Evolutionary conservation across 2,888 invertebrate species (phyloP).

Genomic region (Eueremaeus valkanovi): DNA sequence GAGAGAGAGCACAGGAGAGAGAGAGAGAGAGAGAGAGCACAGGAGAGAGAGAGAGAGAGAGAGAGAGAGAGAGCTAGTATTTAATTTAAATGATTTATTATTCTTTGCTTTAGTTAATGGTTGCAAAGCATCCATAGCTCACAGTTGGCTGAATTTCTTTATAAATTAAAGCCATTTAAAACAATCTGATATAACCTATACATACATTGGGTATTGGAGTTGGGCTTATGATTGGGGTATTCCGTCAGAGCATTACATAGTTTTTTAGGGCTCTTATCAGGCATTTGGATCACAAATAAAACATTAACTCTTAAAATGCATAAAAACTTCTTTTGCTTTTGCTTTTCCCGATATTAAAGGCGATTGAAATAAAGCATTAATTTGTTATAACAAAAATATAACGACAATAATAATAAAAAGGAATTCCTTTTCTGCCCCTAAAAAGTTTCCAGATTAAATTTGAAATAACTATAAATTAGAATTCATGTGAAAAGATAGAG

Average conservation of each 20-base stretch:
- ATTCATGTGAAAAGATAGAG: neutral
- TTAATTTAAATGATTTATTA: conserved; percentile 26
- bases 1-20: too few relatives aligned
- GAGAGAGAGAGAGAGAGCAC: too few relatives aligned
- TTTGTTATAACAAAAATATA: conserved; percentile 4
- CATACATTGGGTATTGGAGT: conserved; percentile 5
- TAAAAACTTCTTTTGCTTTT: neutral
- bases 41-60: too few relatives aligned
- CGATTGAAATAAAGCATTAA: neutral
- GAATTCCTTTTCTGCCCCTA: too few relatives aligned
- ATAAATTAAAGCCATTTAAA: conserved; percentile 19
- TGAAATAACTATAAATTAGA: conserved; percentile 4
- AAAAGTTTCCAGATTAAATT: neutral
- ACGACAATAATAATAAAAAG: conserved; percentile 18
- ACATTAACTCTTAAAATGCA: conserved; percentile 23
- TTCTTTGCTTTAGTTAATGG: conserved; percentile 8
- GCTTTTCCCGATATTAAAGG: conserved; percentile 11
- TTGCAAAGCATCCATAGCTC: conserved; percentile 30
- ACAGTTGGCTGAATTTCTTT: neutral
- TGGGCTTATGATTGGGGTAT: conserved; percentile 19
- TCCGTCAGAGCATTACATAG: conserved; percentile 10
- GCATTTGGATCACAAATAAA: conserved; percentile 24
- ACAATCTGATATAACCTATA: conserved; percentile 16
- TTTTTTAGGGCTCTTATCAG: neutral
- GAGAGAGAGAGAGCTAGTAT: neutral